phyloP scores from a whole-genome alignment of 1,140 invertebrate species.

The Ladona fulva region DNA sequence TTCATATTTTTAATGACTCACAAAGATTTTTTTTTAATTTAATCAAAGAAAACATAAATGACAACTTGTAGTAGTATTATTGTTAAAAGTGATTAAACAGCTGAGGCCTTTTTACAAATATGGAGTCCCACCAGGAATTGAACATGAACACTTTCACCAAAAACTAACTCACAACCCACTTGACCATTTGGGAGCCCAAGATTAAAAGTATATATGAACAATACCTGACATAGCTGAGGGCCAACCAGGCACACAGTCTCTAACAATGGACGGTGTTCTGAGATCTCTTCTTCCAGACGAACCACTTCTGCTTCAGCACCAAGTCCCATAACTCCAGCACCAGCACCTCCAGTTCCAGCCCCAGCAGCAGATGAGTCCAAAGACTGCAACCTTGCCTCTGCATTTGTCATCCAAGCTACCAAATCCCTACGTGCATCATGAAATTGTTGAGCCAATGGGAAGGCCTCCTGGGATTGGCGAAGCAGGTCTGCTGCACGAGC shows the following conservation, averaged over 20 bases:
- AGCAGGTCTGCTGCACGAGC: conserved; percentile 75
- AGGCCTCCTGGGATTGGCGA: conserved; percentile 70
- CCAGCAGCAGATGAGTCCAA: conserved; percentile 46
- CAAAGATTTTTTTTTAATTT: too few relatives aligned
- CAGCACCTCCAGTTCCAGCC: conserved; percentile 14
- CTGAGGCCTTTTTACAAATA: too few relatives aligned
- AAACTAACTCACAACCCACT: too few relatives aligned
- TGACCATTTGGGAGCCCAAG: too few relatives aligned
- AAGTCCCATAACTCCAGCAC: conserved; percentile 33
- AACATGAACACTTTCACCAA: too few relatives aligned
- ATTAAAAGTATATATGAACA: too few relatives aligned
- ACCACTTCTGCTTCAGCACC: conserved; percentile 68
- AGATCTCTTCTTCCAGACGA: conserved; percentile 67
- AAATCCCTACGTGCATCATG: conserved; percentile 79
- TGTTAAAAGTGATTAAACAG: too few relatives aligned
- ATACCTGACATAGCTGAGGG: conserved; percentile 66
- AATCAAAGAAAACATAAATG: too few relatives aligned
- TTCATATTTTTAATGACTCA: too few relatives aligned
- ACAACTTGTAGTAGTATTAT: too few relatives aligned
- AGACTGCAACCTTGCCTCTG: conserved; percentile 75
- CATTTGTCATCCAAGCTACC: conserved; percentile 88
- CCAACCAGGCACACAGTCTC: conserved; percentile 85
- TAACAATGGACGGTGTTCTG: conserved; percentile 72
- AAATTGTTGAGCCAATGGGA: conserved; percentile 89
- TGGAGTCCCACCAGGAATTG: too few relatives aligned